A percentile compares a stretch with the other conserved stretches of the same genome.
Conservation (phyloP, 2,888 invertebrate genomes). For the Acrobasis repandana region DNA sequence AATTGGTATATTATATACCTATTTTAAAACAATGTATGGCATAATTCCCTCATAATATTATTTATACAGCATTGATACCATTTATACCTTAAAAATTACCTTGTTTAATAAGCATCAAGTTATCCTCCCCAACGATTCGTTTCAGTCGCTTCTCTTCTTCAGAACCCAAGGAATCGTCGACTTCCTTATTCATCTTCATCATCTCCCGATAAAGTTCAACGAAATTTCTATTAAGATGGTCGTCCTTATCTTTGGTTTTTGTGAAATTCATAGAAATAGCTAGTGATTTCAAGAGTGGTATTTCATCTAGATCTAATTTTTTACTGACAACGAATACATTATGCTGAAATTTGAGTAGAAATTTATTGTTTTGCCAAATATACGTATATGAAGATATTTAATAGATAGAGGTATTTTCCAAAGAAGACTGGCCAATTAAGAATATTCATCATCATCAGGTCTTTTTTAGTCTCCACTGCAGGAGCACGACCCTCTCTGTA, state of each 20-base stretch:
- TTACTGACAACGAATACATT: background rate
- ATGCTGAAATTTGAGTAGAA: background rate
- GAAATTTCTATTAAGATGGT: conserved; percentile 36
- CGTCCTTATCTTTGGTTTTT: conserved; percentile 40
- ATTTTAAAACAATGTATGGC: no score
- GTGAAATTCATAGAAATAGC: conserved; percentile 44
- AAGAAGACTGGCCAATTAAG: no score
- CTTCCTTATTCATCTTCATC: conserved; percentile 50
- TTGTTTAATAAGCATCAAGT: conserved; percentile 42
- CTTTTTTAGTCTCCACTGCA: no score
- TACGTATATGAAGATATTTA: no score
- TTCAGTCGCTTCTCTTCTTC: conserved; percentile 42
- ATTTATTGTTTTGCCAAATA: background rate
- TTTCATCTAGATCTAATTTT: conserved; percentile 30
- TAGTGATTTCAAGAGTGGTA: conserved; percentile 51
- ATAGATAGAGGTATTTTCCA: no score
- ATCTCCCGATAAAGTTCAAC: conserved; percentile 56
- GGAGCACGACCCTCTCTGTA: no score
- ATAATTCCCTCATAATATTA: no score
- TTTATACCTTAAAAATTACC: conserved; percentile 40
- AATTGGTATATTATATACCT: no score
- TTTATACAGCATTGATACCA: no score
- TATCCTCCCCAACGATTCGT: conserved; percentile 42
- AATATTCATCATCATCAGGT: no score
- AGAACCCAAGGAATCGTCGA: conserved; percentile 40